Base-by-base conservation (phyloP, 2,113 vertebrate species). In the Gymnobelideus leadbeateri region DNA sequence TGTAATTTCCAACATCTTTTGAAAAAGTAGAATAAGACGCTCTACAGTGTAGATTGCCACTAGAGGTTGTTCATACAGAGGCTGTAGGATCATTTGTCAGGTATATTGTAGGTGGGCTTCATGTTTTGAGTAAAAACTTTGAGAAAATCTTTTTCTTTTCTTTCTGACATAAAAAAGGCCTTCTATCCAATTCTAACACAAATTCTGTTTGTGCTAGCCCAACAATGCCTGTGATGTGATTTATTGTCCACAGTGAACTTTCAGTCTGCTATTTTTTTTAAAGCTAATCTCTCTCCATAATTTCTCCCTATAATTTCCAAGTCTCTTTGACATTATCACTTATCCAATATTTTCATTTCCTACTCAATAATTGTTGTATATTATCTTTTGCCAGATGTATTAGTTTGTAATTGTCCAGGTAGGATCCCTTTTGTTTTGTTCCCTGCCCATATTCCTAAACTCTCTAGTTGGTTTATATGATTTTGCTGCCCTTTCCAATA, bases 301-400 rank as follows among this genome's bases (percentile, higher is more conserved):
- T 96, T 92, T 43, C 68, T 90, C 7, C 77, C 90, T 92, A 5
- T 91, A 95, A 96, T 84, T 92, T 96, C 31, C 61, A 93, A 21
- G 84, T 93, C 16, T 77, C 61, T 96, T 91, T 94, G 89, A 37
- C 68, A 49, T 90, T 23, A 51, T 28, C 92, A 28, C n/a, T 28
- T 91, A 91, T 43, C 49, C 91, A 93, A 61, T 92, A 94, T 92
- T 61, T 91, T 57, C 84, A 47, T 93, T 53, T 61, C 91, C 91
- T 2, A 77, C n/a, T 91, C 96, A 84, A 84, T 43, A 43, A 84
- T n/a, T 16, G 19, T 43, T 84, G 8, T 21, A 94, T 91, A 95
- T 96, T 97, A 90, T 94, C 61, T 95, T 51, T 89, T 97, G 68
- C 19, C 0, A 98, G 92, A 92, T 94, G 84, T 53, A 97, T 93